Evolutionary conservation across 2,113 vertebrate species (phyloP).

Genomic region (Acrocephalus kingi): DNA sequence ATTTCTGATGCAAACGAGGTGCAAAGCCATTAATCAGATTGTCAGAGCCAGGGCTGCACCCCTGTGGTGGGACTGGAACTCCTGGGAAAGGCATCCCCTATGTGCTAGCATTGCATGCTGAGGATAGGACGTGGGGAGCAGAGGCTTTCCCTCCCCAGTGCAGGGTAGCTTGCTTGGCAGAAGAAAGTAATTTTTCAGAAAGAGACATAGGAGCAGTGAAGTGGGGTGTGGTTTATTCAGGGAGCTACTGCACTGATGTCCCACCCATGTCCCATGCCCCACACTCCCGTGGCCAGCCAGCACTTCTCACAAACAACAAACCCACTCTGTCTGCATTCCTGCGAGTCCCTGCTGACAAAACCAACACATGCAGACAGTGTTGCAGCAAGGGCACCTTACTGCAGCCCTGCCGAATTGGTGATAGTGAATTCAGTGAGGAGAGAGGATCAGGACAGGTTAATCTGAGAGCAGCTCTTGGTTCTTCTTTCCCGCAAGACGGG

Average conservation of each 20-base stretch:
- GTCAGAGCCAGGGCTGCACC: background rate
- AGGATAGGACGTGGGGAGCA: background rate
- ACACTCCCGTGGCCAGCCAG: rapidly evolving
- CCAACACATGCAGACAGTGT: too few species aligned
- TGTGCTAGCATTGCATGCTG: background rate
- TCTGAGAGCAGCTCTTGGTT: background rate
- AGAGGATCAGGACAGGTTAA: background rate
- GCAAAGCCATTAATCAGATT: background rate
- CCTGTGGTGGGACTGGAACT: background rate
- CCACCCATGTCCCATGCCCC: background rate
- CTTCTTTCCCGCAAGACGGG: background rate
- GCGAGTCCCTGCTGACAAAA: background rate
- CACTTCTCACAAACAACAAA: background rate
- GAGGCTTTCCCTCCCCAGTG: background rate
- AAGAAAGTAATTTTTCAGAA: background rate
- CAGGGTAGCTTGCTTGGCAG: background rate
- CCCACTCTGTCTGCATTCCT: background rate
- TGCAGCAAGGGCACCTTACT: background rate
- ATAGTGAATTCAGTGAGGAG: background rate
- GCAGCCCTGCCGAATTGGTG: background rate
- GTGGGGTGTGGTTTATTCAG: background rate
- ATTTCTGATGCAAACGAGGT: background rate
- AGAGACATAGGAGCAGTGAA: background rate
- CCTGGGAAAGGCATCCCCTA: background rate
- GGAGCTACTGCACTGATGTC: background rate